Percentiles rank a stretch among this genome's conserved stretches.
Conservation (phyloP, 2,797 vertebrate species). For the Sphaeramia orbicularis region DNA sequence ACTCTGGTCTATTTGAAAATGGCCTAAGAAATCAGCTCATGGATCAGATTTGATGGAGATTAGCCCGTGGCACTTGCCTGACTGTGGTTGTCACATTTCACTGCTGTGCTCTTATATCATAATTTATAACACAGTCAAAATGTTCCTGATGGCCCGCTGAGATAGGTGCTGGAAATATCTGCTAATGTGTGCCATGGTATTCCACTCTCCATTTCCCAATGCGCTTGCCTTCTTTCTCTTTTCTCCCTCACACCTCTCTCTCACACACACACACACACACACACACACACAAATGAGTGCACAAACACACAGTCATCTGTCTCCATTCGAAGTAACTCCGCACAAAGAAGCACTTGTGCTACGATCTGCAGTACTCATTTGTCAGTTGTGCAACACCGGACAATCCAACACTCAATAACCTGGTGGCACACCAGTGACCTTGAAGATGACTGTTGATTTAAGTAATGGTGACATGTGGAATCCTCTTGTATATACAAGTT, state of each 20-base stretch:
- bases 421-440: constrained; percentile 67
- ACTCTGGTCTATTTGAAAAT: constrained; percentile 42
- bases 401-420: constrained; percentile 67
- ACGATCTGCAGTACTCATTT: constrained; percentile 63
- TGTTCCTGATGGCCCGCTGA: constrained; percentile 48
- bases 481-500: constrained; percentile 44
- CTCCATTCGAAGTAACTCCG: constrained; percentile 63
- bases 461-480: constrained; percentile 65
- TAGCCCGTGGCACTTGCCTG: constrained; percentile 32
- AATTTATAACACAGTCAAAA: constrained; percentile 48
- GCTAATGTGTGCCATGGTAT: constrained; percentile 48
- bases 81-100: constrained; percentile 53
- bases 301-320: constrained; percentile 64
- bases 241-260: constrained; percentile 31
- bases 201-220: constrained; percentile 31
- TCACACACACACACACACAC: constrained; percentile 21
- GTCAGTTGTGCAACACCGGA: constrained; percentile 73
- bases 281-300: constrained; percentile 34
- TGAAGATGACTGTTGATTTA: constrained; percentile 62
- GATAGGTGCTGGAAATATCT: constrained; percentile 60
- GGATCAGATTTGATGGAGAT: constrained; percentile 54
- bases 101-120: constrained; percentile 52
- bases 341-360: constrained; percentile 80
- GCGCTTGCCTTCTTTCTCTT: constrained; percentile 27
- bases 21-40: constrained; percentile 23